phyloP scores from a whole-genome alignment of 30 jellyfish, hydroid and myxozoan species.

The Aurelia aurita complex sp. Pacific region DNA sequence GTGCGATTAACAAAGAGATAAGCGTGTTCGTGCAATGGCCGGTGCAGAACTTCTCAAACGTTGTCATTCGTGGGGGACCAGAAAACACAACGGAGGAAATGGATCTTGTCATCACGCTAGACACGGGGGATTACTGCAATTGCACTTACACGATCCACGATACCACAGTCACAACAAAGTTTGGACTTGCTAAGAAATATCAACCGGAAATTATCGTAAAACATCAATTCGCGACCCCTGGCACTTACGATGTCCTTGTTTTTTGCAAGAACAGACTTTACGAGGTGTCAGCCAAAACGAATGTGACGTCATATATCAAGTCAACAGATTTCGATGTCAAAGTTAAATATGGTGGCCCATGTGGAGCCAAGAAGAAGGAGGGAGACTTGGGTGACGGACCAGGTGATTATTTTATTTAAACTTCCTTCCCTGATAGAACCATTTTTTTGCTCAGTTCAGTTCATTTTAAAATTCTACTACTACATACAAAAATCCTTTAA shows the following conservation, averaged over 20 bases:
- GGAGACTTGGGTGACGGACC: slow-evolving; percentile 67
- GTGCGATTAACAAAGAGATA: slow-evolving; percentile 2
- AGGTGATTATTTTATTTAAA: background rate
- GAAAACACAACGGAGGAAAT: slow-evolving; percentile 73
- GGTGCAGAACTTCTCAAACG: slow-evolving; percentile 52
- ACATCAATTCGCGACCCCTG: slow-evolving; percentile 66
- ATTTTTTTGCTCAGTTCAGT: too few relatives aligned
- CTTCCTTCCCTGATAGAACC: too few relatives aligned
- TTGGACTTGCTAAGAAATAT: background rate
- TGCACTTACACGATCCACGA: slow-evolving; percentile 72
- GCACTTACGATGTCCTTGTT: slow-evolving; percentile 44
- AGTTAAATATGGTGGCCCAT: slow-evolving; percentile 30
- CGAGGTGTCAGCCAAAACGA: slow-evolving; percentile 31
- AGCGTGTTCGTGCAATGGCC: slow-evolving; percentile 63
- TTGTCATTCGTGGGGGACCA: slow-evolving; percentile 65
- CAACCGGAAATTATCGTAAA: slow-evolving; percentile 4
- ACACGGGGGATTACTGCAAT: slow-evolving; percentile 71
- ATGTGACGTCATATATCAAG: slow-evolving; percentile 29
- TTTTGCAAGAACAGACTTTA: slow-evolving; percentile 70
- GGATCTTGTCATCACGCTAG: slow-evolving; percentile 34
- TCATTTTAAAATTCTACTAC: too few relatives aligned
- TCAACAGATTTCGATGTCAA: slow-evolving; percentile 31
- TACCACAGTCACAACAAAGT: background rate
- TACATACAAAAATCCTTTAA: too few relatives aligned
- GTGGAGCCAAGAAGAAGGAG: slow-evolving; percentile 63